Evolutionary conservation across 2,113 vertebrate genomes (phyloP).

Genomic region (Phyllostomus discolor): DNA sequence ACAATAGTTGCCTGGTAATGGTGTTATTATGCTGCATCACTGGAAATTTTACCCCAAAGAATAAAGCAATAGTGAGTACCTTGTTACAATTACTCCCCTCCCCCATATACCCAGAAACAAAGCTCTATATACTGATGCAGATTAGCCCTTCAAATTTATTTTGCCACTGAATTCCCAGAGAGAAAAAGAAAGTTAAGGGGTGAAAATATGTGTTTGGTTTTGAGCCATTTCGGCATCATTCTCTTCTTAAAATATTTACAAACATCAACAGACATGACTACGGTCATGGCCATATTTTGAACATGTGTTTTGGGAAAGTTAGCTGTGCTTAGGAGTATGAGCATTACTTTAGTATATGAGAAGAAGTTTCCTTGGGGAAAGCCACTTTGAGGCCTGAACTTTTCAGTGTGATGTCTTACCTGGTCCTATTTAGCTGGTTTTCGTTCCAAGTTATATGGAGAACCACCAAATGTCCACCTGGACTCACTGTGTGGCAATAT

Average conservation of each 20-base stretch:
- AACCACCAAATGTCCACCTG: conserved; percentile 2
- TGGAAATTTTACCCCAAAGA: neutral
- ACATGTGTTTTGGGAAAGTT: neutral
- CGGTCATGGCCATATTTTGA: neutral
- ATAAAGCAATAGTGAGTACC: neutral
- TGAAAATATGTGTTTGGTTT: neutral
- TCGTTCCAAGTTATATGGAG: neutral
- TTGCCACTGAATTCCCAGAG: neutral
- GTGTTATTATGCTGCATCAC: neutral
- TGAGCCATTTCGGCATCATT: neutral
- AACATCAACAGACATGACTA: neutral
- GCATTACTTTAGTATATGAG: neutral
- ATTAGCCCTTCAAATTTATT: neutral
- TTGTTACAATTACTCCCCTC: neutral
- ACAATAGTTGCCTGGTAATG: neutral
- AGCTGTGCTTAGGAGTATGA: neutral
- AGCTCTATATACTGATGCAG: neutral
- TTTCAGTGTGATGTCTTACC: neutral
- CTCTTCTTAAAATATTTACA: conserved; percentile 19
- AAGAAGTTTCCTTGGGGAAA: conserved; percentile 10
- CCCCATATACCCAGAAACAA: neutral
- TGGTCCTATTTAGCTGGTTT: neutral
- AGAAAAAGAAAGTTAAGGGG: neutral
- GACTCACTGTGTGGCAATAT: neutral
- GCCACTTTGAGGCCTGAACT: neutral